Evolutionary conservation across 2,113 vertebrate genomes (phyloP).

Genomic region (Poeciliopsis occidentalis): DNA sequence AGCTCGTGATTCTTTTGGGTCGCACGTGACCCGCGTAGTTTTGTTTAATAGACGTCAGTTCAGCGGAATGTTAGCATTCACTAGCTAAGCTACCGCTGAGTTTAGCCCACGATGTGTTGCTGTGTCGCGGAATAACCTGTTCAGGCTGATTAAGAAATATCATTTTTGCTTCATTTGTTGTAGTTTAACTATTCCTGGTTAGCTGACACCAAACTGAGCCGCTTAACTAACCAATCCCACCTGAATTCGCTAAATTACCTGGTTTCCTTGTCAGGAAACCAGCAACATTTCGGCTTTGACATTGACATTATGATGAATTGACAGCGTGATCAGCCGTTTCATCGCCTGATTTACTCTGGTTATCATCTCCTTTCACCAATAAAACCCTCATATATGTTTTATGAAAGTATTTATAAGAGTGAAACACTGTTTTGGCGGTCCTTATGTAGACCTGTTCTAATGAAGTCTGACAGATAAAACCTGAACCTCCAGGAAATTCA

Average conservation of each 20-base stretch:
- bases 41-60: background rate
- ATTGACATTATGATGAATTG: background rate
- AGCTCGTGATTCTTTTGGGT: background rate
- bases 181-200: conserved; percentile 2
- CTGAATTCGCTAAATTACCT: background rate
- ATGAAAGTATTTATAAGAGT: background rate
- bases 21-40: background rate
- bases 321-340: background rate
- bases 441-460: background rate
- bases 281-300: conserved; percentile 1
- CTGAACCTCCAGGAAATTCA: background rate
- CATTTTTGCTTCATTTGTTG: background rate
- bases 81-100: conserved; percentile 5
- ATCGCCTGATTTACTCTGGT: background rate
- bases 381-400: conserved; percentile 1
- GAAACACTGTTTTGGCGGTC: background rate
- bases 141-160: background rate
- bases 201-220: background rate
- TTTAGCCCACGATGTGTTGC: conserved; percentile 4
- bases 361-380: background rate
- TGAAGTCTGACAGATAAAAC: background rate
- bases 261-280: background rate
- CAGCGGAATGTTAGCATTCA: conserved; percentile 10
- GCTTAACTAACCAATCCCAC: background rate
- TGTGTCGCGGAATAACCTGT: conserved; percentile 31